These are phyloP conservation scores for Drosophila kuntzei DNA, from an alignment of 2,888 invertebrate species.

Conservation along the genomic window DNA sequence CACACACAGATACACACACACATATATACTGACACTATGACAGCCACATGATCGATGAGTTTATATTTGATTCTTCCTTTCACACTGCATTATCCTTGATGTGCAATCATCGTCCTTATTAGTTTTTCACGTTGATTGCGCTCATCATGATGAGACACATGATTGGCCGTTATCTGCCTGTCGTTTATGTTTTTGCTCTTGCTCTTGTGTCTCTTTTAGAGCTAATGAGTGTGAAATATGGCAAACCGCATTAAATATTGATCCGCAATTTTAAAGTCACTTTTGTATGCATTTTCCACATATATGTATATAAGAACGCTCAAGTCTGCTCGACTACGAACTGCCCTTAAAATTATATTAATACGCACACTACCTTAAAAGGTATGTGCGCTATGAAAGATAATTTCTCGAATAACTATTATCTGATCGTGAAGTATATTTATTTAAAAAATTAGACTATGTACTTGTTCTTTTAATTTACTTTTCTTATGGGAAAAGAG, in stretches of 20 bases:
- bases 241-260: background rate
- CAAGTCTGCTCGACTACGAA: too few relatives aligned
- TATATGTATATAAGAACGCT: background rate
- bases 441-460: too few relatives aligned
- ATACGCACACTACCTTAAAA: too few relatives aligned
- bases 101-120: constrained; percentile 32
- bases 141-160: constrained; percentile 17
- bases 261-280: background rate
- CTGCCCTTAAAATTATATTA: too few relatives aligned
- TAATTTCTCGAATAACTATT: too few relatives aligned
- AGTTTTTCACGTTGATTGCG: constrained; percentile 48
- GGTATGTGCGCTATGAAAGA: too few relatives aligned
- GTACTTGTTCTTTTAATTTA: too few relatives aligned
- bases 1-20: constrained; percentile 4
- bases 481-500: too few relatives aligned
- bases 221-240: background rate
- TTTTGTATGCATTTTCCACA: background rate
- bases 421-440: too few relatives aligned
- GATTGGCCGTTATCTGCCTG: constrained; percentile 27
- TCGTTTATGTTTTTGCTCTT: background rate
- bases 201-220: background rate
- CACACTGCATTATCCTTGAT: constrained; percentile 22
- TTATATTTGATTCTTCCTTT: constrained; percentile 7
- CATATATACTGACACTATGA: constrained; percentile 7
- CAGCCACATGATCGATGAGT: constrained; percentile 42